These are phyloP conservation scores for Progne subis DNA, from an alignment of 2,113 vertebrate species.

Conservation along the genomic window DNA sequence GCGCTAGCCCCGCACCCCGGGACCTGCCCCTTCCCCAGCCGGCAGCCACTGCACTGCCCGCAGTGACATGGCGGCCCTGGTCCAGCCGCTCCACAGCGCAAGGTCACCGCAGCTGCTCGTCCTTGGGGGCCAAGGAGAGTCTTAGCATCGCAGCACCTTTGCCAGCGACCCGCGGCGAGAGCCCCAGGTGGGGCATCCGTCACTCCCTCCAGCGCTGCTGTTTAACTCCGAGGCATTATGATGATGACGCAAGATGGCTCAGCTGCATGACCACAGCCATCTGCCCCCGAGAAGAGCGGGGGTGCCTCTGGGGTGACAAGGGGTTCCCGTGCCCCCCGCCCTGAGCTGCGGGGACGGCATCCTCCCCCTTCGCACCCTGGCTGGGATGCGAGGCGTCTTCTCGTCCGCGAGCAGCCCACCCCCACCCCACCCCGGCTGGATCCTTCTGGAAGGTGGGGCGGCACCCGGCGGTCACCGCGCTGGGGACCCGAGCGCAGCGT, in stretches of 20 bases:
- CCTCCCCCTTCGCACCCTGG: neutral
- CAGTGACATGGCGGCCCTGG: neutral
- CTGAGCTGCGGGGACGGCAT: neutral
- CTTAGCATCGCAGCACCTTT: neutral
- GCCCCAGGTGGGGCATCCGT: neutral
- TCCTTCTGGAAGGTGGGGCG: slow-evolving; percentile 41
- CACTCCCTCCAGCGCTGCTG: neutral
- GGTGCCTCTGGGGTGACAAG: neutral
- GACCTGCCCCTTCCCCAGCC: neutral
- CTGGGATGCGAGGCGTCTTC: neutral
- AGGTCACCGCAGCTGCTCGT: neutral
- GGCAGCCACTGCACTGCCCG: neutral
- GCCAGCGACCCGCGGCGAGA: rapidly evolving
- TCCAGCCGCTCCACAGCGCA: neutral
- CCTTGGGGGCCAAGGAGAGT: neutral
- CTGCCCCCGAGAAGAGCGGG: neutral
- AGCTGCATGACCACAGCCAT: neutral
- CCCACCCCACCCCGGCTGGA: neutral
- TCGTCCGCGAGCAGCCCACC: neutral
- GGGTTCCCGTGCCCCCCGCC: neutral
- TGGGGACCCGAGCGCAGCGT: neutral
- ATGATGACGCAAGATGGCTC: neutral
- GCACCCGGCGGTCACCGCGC: neutral
- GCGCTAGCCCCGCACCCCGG: neutral
- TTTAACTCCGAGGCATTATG: neutral